A percentile compares a stretch with the other conserved stretches of the same genome.
These are phyloP conservation scores for Formica exsecta DNA, from an alignment of 1,140 invertebrate species.

Conservation along the genomic window DNA sequence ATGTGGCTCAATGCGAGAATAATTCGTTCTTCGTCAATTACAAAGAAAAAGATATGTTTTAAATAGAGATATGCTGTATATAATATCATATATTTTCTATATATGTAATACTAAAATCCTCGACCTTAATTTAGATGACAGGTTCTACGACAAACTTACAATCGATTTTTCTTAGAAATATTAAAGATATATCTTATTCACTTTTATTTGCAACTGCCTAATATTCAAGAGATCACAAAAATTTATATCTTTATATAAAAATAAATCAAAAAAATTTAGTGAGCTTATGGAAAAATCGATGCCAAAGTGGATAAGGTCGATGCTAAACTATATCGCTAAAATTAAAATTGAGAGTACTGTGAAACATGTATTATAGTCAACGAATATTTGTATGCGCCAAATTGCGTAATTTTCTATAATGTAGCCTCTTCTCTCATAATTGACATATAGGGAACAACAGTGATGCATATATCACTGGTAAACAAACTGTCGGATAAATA, in stretches of 20 bases:
- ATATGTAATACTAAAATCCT: neutral
- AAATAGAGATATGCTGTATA: neutral
- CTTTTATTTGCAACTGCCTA: neutral
- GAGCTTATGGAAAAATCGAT: neutral
- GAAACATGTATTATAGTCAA: conserved; percentile 1
- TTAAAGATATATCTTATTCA: neutral
- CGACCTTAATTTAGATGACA: conserved; percentile 18
- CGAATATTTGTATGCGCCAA: neutral
- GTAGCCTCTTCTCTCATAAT: conserved; percentile 47
- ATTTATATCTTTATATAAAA: neutral
- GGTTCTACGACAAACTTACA: neutral
- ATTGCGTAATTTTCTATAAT: conserved; percentile 12
- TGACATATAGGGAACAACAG: conserved; percentile 33
- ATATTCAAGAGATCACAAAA: neutral
- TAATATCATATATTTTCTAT: too few relatives aligned
- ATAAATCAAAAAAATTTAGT: neutral
- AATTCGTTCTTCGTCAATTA: conserved; percentile 2
- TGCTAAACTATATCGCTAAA: neutral
- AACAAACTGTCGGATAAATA: conserved; percentile 7
- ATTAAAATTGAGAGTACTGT: neutral
- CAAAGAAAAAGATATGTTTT: neutral
- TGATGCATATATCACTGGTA: conserved; percentile 19
- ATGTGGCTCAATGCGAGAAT: neutral
- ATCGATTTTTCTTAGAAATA: neutral
- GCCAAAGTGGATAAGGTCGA: neutral